A percentile compares a stretch with the other conserved stretches of the same genome.
Conservation (phyloP, 1,140 invertebrate species). For the Cylas formicarius region DNA sequence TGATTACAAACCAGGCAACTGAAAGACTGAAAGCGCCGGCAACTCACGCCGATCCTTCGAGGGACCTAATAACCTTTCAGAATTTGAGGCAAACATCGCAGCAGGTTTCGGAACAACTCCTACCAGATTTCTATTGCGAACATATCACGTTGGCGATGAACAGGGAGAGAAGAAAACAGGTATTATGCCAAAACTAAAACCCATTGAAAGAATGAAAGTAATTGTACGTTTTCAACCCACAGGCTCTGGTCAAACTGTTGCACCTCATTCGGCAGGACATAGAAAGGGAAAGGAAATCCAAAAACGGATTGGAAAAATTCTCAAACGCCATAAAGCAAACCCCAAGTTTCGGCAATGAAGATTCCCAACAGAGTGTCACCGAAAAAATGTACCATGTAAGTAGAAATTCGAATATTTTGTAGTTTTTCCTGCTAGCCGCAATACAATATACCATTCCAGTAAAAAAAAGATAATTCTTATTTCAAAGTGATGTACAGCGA, state of each 20-base stretch:
- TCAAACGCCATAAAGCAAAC: slow-evolving; percentile 84
- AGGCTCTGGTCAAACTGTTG: slow-evolving; percentile 72
- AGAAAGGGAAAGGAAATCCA: slow-evolving; percentile 75
- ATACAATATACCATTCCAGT: no score
- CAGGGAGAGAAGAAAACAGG: slow-evolving; percentile 75
- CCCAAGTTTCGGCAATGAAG: slow-evolving; percentile 81
- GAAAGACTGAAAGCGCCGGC: slow-evolving; percentile 64
- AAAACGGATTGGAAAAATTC: slow-evolving; percentile 80
- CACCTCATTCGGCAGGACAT: slow-evolving; percentile 78
- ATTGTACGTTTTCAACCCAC: slow-evolving; percentile 28
- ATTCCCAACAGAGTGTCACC: slow-evolving; percentile 84
- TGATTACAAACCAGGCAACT: no score
- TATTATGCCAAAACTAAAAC: no score
- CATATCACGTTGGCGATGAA: slow-evolving; percentile 91
- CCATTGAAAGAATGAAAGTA: slow-evolving; percentile 3
- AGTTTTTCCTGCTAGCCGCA: slow-evolving; percentile 4
- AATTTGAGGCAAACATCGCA: slow-evolving; percentile 51
- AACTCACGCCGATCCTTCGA: slow-evolving; percentile 59
- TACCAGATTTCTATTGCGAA: slow-evolving; percentile 92
- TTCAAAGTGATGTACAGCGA: no score
- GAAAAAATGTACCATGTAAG: slow-evolving; percentile 86
- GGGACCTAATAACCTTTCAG: slow-evolving; percentile 63
- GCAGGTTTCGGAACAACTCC: slow-evolving; percentile 62
- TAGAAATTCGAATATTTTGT: slow-evolving; percentile 23
- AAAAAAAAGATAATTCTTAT: no score